Evolutionary conservation across 1,140 invertebrate species (phyloP).

Genomic region (Caenorhabditis brenneri): DNA sequence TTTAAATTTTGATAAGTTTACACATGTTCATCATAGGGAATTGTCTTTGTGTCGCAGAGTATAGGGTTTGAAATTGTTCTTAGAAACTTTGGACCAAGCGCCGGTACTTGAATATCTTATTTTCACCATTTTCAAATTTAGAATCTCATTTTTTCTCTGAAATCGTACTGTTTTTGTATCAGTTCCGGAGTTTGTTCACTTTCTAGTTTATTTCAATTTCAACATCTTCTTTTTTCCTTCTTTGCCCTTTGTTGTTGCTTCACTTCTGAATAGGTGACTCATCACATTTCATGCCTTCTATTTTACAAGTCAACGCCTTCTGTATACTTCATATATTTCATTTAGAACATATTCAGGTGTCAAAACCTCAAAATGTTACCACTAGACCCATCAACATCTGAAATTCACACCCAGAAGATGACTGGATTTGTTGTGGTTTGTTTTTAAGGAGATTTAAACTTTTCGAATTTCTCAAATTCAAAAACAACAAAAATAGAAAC

Average conservation of each 20-base stretch:
- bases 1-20: background rate
- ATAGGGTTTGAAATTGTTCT: too few relatives aligned
- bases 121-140: too few relatives aligned
- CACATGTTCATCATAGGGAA: too few relatives aligned
- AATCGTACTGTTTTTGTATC: too few relatives aligned
- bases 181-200: too few relatives aligned
- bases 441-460: background rate
- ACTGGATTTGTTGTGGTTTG: slow-evolving; percentile 15
- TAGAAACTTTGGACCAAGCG: too few relatives aligned
- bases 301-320: background rate
- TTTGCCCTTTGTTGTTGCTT: background rate
- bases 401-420: slow-evolving; percentile 38
- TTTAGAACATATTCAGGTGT: background rate
- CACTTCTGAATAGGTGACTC: slow-evolving; percentile 18
- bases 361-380: slow-evolving; percentile 4
- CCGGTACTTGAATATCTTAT: too few relatives aligned
- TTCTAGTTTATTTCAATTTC: background rate
- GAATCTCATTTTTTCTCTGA: too few relatives aligned
- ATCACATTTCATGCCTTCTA: background rate
- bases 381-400: background rate
- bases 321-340: background rate
- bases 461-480: background rate
- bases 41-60: too few relatives aligned
- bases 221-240: background rate
- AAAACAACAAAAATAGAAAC: background rate